Percentiles rank a stretch among this genome's conserved stretches.
Conservation (phyloP, 2,888 invertebrate species). For the Peribatodes rhomboidaria region DNA sequence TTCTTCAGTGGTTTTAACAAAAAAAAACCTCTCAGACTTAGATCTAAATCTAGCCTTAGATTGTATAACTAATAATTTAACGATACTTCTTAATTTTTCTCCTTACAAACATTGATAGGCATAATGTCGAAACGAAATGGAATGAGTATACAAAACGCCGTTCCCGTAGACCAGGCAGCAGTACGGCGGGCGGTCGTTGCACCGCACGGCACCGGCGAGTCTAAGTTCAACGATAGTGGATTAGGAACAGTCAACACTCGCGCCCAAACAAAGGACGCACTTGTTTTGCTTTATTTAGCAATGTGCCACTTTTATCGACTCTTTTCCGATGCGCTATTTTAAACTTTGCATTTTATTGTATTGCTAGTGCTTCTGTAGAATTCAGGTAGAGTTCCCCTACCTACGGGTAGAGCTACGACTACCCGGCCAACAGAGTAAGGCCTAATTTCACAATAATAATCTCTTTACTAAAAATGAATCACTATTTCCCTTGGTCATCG, state of each 20-base stretch:
- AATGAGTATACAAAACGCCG: not conserved
- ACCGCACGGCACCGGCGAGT: slow-evolving; percentile 59
- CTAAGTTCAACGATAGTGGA: slow-evolving; percentile 80
- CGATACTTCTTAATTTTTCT: too few species aligned
- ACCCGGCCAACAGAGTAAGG: too few species aligned
- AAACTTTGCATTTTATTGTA: slow-evolving; percentile 44
- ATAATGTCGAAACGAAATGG: too few species aligned
- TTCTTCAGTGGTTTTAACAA: too few species aligned
- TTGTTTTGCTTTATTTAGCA: slow-evolving; percentile 79
- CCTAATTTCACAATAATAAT: too few species aligned
- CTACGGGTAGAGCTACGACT: not conserved
- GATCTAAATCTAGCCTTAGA: too few species aligned
- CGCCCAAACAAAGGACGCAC: slow-evolving; percentile 78
- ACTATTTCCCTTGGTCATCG: too few species aligned
- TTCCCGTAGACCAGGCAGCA: slow-evolving; percentile 34
- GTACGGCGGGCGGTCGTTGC: slow-evolving; percentile 68
- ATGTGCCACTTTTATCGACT: slow-evolving; percentile 70
- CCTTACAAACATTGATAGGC: too few species aligned
- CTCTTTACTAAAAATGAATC: too few species aligned
- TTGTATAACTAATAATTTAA: too few species aligned
- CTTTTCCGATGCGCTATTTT: slow-evolving; percentile 66
- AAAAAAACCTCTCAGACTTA: too few species aligned
- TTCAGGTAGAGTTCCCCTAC: not conserved
- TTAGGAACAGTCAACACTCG: slow-evolving; percentile 81
- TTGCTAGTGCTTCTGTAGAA: slow-evolving; percentile 23